phyloP scores from a whole-genome alignment of 1,140 invertebrate genomes.

The Penaeus chinensis region DNA sequence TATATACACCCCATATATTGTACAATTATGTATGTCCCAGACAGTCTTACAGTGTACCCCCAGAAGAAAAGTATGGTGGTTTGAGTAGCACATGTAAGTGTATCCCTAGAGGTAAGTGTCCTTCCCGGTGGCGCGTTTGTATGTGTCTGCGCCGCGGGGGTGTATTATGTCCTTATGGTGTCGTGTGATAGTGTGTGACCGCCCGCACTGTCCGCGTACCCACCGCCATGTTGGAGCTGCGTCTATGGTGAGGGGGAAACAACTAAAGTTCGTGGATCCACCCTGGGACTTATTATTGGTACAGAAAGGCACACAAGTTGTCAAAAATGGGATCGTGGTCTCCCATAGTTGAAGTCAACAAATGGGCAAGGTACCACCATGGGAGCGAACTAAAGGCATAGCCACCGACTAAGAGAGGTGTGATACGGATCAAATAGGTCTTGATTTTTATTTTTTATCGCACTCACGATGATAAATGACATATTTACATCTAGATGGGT shows the following conservation, averaged over 20 bases:
- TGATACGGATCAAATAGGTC: slow-evolving; percentile 43
- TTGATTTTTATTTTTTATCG: slow-evolving; percentile 39
- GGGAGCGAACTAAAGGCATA: slow-evolving; percentile 45
- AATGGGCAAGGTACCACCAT: slow-evolving; percentile 45
- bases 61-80: no score
- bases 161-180: no score
- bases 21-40: no score
- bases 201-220: neutral
- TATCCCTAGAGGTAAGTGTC: no score
- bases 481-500: slow-evolving; percentile 59
- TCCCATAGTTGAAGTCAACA: slow-evolving; percentile 43
- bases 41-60: no score
- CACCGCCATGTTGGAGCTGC: slow-evolving; percentile 27
- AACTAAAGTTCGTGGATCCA: slow-evolving; percentile 51
- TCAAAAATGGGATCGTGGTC: slow-evolving; percentile 54
- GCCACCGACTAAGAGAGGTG: slow-evolving; percentile 31
- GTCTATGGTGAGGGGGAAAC: slow-evolving; percentile 42
- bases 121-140: no score
- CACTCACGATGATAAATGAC: slow-evolving; percentile 60
- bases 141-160: no score
- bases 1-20: no score
- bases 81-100: no score
- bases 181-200: no score
- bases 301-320: slow-evolving; percentile 61
- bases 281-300: slow-evolving; percentile 46